Evolutionary conservation across 2,888 invertebrate genomes (phyloP).

Genomic region (Tortrix viridana): DNA sequence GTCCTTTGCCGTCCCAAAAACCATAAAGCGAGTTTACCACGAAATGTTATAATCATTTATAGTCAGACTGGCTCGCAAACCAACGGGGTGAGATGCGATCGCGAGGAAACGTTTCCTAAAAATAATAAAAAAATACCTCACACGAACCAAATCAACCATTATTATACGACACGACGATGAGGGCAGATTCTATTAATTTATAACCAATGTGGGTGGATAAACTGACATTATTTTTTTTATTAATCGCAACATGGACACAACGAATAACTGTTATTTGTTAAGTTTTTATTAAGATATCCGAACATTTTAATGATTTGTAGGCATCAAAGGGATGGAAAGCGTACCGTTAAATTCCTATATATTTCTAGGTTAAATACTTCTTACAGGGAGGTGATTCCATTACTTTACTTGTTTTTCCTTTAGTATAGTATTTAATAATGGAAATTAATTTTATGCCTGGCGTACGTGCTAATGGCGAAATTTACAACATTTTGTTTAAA

Average conservation of each 20-base stretch:
- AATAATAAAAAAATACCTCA: constrained; percentile 82
- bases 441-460: too few relatives aligned
- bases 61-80: constrained; percentile 50
- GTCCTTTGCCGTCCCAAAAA: not conserved
- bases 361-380: too few relatives aligned
- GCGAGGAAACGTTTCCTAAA: constrained; percentile 66
- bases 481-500: too few relatives aligned
- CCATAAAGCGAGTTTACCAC: constrained; percentile 12
- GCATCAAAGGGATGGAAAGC: not conserved
- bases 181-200: constrained; percentile 83
- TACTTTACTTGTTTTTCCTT: too few relatives aligned
- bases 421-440: too few relatives aligned
- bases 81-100: constrained; percentile 64
- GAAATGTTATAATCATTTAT: constrained; percentile 29
- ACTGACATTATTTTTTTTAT: constrained; percentile 78
- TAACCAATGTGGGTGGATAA: constrained; percentile 83
- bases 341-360: constrained; percentile 7
- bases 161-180: constrained; percentile 78
- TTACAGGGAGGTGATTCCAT: too few relatives aligned
- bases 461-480: too few relatives aligned
- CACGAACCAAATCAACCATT: constrained; percentile 78
- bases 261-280: constrained; percentile 69
- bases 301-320: constrained; percentile 42
- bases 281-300: constrained; percentile 68
- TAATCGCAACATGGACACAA: constrained; percentile 59